Base-by-base conservation (phyloP, 1,140 invertebrate species). In the Achroia grisella region DNA sequence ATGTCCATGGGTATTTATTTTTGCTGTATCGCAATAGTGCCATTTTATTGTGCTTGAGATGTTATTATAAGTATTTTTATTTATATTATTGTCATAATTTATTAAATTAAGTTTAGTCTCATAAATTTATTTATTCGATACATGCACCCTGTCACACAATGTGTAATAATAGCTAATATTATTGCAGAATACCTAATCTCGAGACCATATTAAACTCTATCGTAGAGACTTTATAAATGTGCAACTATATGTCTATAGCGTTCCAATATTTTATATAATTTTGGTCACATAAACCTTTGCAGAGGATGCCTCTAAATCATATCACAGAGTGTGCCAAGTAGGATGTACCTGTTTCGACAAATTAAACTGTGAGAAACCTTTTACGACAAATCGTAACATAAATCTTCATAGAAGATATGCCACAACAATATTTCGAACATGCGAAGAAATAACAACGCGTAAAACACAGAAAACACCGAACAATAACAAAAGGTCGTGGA, bases 71-170 rank as follows among this genome's bases (percentile, higher is more conserved):
- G 8, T 40, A 29, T 40, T 10, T 6, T 40, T 30, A 40, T 29
- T n/a, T n/a, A n/a, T n/a, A n/a, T n/a, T n/a, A n/a, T n/a, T n/a
- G n/a, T n/a, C 2, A 6, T 23, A 23, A 3, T 3, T 23, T 23
- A 3, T 23, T 23, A 23, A 23, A 23, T 23, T 2, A 23, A 23
- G 17, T 23, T 23, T 23, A 23, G 17, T 23, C 6, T 6, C 17
- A 23, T 23, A 23, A 23, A 23, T 23, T 50, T 35, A 40, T 44
- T 56, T 52, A 43, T 10, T 47, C 17, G 76, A 80, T 77, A 81
- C 80, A 84, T 81, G 77, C 77, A 72, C 66, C 74, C 77, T 80
- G 79, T 74, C 80, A 84, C 80, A 84, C 80, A 64, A 72, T 82
- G 75, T 81, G 75, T 53, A 44, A 17, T 10, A 1, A 17, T 37